phyloP scores from a whole-genome alignment of 35 echinoderm and acorn worm species.

The Patiria miniata region DNA sequence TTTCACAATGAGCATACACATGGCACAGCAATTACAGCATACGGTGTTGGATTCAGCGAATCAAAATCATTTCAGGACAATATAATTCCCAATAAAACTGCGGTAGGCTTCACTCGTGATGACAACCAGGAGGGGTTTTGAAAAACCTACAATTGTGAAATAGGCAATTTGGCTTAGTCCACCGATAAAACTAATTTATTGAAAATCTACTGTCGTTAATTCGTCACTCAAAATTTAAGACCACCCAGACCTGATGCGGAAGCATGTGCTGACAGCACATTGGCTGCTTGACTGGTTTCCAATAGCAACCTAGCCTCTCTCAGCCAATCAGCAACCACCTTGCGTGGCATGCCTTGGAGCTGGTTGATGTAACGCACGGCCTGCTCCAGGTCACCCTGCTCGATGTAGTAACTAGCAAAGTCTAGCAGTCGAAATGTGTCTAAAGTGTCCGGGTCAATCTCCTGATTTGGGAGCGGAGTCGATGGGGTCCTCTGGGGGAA shows the following conservation, averaged over 20 bases:
- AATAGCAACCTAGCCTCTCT: slow-evolving; percentile 91
- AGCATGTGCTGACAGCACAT: slow-evolving; percentile 82
- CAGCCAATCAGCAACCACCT: slow-evolving; percentile 92
- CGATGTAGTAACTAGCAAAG: slow-evolving; percentile 77
- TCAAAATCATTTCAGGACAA: too few relatives aligned
- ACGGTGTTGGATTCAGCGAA: too few relatives aligned
- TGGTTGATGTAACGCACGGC: slow-evolving; percentile 90
- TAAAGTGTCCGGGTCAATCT: slow-evolving; percentile 51
- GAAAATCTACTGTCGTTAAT: neutral
- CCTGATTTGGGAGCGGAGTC: slow-evolving; percentile 59
- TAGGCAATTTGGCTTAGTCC: too few relatives aligned
- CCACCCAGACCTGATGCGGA: slow-evolving; percentile 91
- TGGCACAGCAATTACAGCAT: too few relatives aligned
- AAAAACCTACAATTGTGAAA: too few relatives aligned
- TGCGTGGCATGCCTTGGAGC: slow-evolving; percentile 85
- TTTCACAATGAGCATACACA: too few relatives aligned
- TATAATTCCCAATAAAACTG: too few relatives aligned
- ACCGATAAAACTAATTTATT: too few relatives aligned
- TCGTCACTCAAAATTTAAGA: slow-evolving; percentile 66
- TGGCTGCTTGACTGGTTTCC: slow-evolving; percentile 87
- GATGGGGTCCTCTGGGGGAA: slow-evolving; percentile 63
- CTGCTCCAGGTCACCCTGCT: slow-evolving; percentile 91
- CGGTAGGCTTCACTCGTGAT: too few relatives aligned
- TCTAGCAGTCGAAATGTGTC: slow-evolving; percentile 83
- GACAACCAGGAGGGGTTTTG: too few relatives aligned